Conservation (phyloP, 2,888 invertebrate species). For the Mesorhabditis belari region DNA sequence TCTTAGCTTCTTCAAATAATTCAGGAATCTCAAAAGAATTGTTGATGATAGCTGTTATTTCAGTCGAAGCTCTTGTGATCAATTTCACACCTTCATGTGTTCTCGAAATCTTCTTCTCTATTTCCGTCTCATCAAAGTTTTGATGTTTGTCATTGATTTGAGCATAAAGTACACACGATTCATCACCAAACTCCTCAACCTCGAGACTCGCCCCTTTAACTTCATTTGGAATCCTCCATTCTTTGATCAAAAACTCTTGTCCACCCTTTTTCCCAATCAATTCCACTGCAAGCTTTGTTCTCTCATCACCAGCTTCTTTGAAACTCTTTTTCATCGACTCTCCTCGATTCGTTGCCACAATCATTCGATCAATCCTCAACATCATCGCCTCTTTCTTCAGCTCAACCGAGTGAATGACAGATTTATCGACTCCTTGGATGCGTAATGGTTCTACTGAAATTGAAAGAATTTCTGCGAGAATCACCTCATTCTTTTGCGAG, state of each 20-base stretch:
- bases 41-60: slow-evolving; percentile 1
- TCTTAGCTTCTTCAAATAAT: slow-evolving; percentile 6
- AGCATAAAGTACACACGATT: slow-evolving; percentile 38
- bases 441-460: slow-evolving; percentile 37
- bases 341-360: slow-evolving; percentile 9
- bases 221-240: slow-evolving; percentile 21
- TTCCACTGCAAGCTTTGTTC: slow-evolving; percentile 31
- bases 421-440: slow-evolving; percentile 25
- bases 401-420: slow-evolving; percentile 27
- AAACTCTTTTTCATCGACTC: slow-evolving; percentile 9
- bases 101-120: slow-evolving; percentile 15
- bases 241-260: too few species aligned
- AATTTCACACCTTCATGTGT: slow-evolving; percentile 8
- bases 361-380: slow-evolving; percentile 11
- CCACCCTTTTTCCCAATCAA: slow-evolving; percentile 27
- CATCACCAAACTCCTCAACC: slow-evolving; percentile 43
- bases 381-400: slow-evolving; percentile 15
- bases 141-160: slow-evolving; percentile 28
- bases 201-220: slow-evolving; percentile 17
- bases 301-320: slow-evolving; percentile 35
- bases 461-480: slow-evolving; percentile 21
- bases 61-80: slow-evolving; percentile 10
- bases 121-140: slow-evolving; percentile 24
- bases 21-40: slow-evolving; percentile 18
- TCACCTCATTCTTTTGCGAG: slow-evolving; percentile 17